These are phyloP conservation scores for Perodicticus potto DNA, from an alignment of 2,797 vertebrate genomes.

Conservation along the genomic window DNA sequence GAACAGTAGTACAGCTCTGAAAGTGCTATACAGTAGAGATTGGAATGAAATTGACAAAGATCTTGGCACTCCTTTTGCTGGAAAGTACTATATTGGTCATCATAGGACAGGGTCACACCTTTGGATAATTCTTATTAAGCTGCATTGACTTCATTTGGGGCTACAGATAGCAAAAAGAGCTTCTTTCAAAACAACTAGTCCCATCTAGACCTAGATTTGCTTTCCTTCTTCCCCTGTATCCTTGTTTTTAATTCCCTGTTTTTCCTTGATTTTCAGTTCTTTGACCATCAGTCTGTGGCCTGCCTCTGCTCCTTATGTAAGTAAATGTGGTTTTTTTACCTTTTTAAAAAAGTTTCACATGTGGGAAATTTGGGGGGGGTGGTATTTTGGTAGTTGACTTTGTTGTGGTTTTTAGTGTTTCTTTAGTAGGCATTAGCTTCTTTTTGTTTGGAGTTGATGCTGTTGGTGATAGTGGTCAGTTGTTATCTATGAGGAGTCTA, in stretches of 20 bases:
- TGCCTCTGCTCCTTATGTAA: constrained; percentile 83
- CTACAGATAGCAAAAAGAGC: constrained; percentile 57
- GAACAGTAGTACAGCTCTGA: neutral
- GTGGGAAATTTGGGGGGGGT: neutral
- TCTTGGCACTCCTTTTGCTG: neutral
- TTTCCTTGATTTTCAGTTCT: constrained; percentile 78
- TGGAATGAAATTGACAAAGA: neutral
- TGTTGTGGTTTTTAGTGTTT: constrained; percentile 28
- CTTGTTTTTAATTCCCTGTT: constrained; percentile 76
- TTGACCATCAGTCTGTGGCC: constrained; percentile 79
- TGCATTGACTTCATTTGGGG: constrained; percentile 25
- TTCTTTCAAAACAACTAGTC: constrained; percentile 62
- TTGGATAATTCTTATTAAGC: constrained; percentile 36
- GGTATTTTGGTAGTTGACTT: constrained; percentile 9
- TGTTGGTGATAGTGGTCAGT: neutral
- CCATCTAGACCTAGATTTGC: constrained; percentile 33
- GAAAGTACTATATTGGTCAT: neutral
- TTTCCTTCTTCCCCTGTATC: constrained; percentile 35
- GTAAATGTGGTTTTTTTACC: constrained; percentile 77
- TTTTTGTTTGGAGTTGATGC: neutral
- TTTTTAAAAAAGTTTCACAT: constrained; percentile 9
- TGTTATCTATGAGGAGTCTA: neutral
- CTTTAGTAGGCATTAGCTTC: neutral
- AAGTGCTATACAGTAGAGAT: neutral
- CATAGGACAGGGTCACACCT: neutral